These are phyloP conservation scores for Trichoplusia ni DNA, from an alignment of 1,140 invertebrate genomes.

Conservation along the genomic window DNA sequence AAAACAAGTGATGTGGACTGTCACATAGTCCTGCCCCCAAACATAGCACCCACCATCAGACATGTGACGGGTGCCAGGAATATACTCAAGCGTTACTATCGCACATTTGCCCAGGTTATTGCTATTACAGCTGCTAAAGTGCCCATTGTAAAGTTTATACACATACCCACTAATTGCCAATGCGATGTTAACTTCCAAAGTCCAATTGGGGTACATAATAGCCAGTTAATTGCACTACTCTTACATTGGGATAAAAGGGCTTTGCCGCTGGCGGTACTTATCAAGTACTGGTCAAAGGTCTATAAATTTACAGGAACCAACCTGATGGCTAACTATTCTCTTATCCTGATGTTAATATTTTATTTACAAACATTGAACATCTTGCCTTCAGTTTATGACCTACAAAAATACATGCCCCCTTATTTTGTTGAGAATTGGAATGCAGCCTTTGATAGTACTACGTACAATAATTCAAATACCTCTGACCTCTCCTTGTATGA, in stretches of 20 bases:
- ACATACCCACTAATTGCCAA: conserved; percentile 79
- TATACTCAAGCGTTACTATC: conserved; percentile 58
- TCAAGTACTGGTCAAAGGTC: conserved; percentile 86
- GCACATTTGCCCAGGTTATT: conserved; percentile 79
- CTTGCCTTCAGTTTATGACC: conserved; percentile 45
- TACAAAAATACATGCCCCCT: conserved; percentile 41
- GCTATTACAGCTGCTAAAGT: conserved; percentile 84
- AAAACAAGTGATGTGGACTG: conserved; percentile 86
- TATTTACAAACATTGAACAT: conserved; percentile 82
- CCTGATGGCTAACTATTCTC: conserved; percentile 82
- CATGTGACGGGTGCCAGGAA: conserved; percentile 63
- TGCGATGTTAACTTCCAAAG: conserved; percentile 87
- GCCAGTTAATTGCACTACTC: conserved; percentile 82
- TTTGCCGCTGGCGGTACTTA: conserved; percentile 81
- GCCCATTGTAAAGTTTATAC: conserved; percentile 86
- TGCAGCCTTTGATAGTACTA: conserved; percentile 40
- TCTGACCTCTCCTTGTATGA: conserved; percentile 62
- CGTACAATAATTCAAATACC: conserved; percentile 16
- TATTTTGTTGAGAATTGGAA: conserved; percentile 55
- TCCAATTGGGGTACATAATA: conserved; percentile 83
- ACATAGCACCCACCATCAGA: neutral
- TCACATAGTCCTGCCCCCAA: conserved; percentile 72
- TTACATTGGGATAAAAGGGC: conserved; percentile 80
- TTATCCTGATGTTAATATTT: conserved; percentile 84
- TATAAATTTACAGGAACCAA: conserved; percentile 80